Evolutionary conservation across 2,797 vertebrate genomes (phyloP).

Genomic region (Aulostomus chinensis): DNA sequence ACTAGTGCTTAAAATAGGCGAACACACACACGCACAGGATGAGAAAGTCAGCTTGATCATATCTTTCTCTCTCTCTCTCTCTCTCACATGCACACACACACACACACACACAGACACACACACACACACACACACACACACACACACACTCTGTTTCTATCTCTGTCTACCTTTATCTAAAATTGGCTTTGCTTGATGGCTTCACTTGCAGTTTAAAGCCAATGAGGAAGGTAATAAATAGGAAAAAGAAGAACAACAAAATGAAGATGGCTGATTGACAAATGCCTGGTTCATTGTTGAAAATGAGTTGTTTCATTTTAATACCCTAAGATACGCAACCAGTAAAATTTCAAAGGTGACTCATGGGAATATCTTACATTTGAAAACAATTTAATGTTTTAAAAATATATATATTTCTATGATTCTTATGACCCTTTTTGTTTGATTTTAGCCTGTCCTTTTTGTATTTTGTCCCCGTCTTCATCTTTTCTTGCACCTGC

Average conservation of each 20-base stretch:
- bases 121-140: no score
- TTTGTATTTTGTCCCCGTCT: no score
- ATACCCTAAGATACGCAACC: background rate
- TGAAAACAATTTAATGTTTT: no score
- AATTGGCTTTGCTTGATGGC: slow-evolving; percentile 50
- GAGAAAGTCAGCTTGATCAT: slow-evolving; percentile 27
- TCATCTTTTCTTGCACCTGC: no score
- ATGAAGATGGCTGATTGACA: slow-evolving; percentile 28
- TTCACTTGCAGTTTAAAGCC: slow-evolving; percentile 31
- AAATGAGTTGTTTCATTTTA: no score
- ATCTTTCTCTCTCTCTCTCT: slow-evolving; percentile 18
- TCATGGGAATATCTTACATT: background rate
- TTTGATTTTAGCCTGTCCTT: no score
- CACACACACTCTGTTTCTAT: background rate
- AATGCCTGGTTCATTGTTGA: slow-evolving; percentile 13
- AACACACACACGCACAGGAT: slow-evolving; percentile 9
- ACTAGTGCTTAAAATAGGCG: slow-evolving; percentile 48
- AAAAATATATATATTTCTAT: no score
- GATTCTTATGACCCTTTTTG: no score
- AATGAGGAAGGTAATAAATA: no score
- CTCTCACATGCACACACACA: slow-evolving; percentile 21
- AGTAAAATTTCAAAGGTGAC: background rate
- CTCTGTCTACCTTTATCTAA: slow-evolving; percentile 53
- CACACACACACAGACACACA: no score
- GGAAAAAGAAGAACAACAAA: slow-evolving; percentile 7